Evolutionary conservation across 2,113 vertebrate genomes (phyloP).

Genomic region (Bambusicola thoracicus): DNA sequence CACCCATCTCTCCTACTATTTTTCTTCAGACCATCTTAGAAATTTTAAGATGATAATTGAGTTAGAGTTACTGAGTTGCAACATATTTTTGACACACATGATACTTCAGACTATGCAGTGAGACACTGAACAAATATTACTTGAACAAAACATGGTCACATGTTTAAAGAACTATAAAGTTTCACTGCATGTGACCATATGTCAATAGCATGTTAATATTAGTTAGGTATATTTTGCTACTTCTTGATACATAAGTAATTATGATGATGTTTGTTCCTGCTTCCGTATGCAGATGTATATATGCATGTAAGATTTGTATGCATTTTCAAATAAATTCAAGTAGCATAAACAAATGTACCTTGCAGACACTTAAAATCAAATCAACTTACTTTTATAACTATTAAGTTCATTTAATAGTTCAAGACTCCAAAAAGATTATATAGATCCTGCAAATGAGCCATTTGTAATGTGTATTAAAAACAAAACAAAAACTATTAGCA

Average conservation of each 20-base stretch:
- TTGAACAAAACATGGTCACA: background rate
- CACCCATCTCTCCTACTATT: accelerated
- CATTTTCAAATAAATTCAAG: background rate
- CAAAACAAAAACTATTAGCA: background rate
- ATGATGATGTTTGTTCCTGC: background rate
- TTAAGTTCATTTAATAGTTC: background rate
- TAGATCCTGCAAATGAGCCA: background rate
- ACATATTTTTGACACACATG: background rate
- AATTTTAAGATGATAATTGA: background rate
- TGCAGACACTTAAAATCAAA: background rate
- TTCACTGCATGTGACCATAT: accelerated
- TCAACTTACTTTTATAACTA: background rate
- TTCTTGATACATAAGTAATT: background rate
- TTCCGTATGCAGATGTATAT: accelerated
- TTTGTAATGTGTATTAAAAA: background rate
- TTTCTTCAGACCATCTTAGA: background rate
- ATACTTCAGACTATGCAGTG: background rate
- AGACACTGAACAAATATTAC: background rate
- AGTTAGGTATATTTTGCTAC: background rate
- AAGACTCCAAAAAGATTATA: background rate
- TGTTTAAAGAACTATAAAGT: background rate
- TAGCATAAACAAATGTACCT: background rate
- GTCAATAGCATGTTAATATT: background rate
- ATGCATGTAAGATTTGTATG: background rate
- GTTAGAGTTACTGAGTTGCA: background rate